Percentiles rank a stretch among this genome's conserved stretches.
Evolutionary conservation across 2,888 invertebrate genomes (phyloP).

Genomic region (Altica lythri): DNA sequence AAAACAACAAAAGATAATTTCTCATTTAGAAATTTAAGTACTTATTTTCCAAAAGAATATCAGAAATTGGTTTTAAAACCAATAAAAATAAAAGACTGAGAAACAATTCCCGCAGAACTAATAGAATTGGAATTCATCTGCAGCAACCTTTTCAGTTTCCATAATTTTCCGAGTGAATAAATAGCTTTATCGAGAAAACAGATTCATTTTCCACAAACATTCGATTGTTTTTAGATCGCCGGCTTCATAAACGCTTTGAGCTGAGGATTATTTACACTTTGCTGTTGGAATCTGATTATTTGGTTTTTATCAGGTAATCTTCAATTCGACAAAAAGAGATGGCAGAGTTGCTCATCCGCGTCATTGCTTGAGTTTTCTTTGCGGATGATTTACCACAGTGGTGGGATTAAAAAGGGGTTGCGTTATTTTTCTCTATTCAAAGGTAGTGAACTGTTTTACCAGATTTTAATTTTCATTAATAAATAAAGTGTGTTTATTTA

Average conservation of each 20-base stretch:
- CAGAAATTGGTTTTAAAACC: too few relatives aligned
- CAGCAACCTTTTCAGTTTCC: constrained; percentile 8
- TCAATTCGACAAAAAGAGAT: constrained; percentile 50
- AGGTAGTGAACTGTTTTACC: too few relatives aligned
- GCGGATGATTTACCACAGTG: neutral
- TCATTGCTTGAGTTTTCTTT: constrained; percentile 28
- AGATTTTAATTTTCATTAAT: too few relatives aligned
- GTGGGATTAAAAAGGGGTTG: neutral
- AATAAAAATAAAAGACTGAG: too few relatives aligned
- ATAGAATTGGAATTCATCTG: constrained; percentile 9
- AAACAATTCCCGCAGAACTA: constrained; percentile 9
- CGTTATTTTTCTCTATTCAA: too few relatives aligned
- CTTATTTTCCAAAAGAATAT: too few relatives aligned
- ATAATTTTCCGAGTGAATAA: constrained; percentile 9
- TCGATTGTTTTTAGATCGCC: constrained; percentile 7
- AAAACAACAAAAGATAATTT: too few relatives aligned
- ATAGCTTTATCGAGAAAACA: constrained; percentile 4
- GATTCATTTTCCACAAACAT: constrained; percentile 12
- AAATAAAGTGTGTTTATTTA: too few relatives aligned
- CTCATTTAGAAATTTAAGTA: too few relatives aligned
- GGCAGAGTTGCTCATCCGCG: constrained; percentile 29
- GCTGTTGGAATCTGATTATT: constrained; percentile 22
- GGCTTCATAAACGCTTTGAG: constrained; percentile 4
- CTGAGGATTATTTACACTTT: constrained; percentile 25
- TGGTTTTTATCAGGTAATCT: constrained; percentile 41